A percentile compares a stretch with the other conserved stretches of the same genome.
Evolutionary conservation across 2,113 vertebrate species (phyloP).

Genomic region (Myotis brandtii): DNA sequence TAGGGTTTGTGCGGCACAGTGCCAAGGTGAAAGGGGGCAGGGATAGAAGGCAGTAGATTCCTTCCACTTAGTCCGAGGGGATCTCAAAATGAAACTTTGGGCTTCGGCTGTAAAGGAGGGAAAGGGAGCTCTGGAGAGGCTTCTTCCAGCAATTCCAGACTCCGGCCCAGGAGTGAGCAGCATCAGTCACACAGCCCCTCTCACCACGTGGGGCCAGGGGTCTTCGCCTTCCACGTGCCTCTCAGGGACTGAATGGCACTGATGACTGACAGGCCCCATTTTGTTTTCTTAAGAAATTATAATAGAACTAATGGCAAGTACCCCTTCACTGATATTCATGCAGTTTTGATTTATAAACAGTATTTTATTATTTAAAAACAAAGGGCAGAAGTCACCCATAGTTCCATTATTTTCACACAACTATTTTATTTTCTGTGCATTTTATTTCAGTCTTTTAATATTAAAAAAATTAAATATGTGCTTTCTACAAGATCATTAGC

Average conservation of each 20-base stretch:
- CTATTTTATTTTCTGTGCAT: not conserved
- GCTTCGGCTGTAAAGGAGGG: not conserved
- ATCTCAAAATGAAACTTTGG: not conserved
- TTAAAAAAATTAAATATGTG: not conserved
- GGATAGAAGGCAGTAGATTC: not conserved
- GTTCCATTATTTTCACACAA: not conserved
- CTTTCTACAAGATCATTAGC: not conserved
- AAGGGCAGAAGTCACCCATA: not conserved
- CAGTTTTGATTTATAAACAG: not conserved
- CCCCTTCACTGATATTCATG: not conserved
- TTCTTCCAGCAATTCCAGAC: not conserved
- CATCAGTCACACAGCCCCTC: not conserved
- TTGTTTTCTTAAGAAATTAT: conserved; percentile 22
- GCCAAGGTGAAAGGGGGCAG: not conserved
- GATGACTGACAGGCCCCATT: not conserved
- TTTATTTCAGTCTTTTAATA: conserved; percentile 8
- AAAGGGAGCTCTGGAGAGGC: not conserved
- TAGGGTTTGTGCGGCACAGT: not conserved
- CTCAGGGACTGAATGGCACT: not conserved
- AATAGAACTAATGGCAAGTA: not conserved
- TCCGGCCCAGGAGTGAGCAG: not conserved
- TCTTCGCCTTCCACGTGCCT: not conserved
- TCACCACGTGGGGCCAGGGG: not conserved
- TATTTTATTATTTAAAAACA: conserved; percentile 8
- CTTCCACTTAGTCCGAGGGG: not conserved